Evolutionary conservation across 2,113 vertebrate genomes (phyloP).

Genomic region (Catharus fuscescens): DNA sequence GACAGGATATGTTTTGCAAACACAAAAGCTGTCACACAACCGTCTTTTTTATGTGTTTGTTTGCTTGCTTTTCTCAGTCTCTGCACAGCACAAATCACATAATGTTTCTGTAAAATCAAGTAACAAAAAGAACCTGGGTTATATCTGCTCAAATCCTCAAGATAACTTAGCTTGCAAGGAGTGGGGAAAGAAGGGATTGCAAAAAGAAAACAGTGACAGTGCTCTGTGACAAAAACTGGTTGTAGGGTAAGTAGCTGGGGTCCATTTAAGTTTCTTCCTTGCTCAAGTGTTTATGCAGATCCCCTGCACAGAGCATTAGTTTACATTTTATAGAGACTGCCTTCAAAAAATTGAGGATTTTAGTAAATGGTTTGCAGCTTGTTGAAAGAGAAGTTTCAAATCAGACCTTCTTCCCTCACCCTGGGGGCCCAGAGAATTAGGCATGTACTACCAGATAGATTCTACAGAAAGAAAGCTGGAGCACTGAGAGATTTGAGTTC

Average conservation of each 20-base stretch:
- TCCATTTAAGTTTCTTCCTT: not conserved
- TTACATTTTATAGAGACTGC: not conserved
- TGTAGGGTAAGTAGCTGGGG: not conserved
- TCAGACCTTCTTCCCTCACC: not conserved
- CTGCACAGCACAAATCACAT: not conserved
- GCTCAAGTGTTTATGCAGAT: not conserved
- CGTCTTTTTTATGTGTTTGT: not conserved
- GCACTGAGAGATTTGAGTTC: not conserved
- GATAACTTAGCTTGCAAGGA: not conserved
- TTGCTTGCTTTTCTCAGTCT: not conserved
- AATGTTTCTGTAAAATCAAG: not conserved
- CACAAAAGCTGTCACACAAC: not conserved
- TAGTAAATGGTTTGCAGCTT: not conserved
- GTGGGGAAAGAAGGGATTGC: not conserved
- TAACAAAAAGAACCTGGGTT: not conserved
- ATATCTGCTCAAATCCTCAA: not conserved
- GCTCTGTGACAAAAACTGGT: not conserved
- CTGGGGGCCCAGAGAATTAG: not conserved
- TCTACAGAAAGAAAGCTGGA: not conserved
- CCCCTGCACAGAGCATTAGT: not conserved
- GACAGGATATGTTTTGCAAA: not conserved
- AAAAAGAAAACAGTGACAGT: not conserved
- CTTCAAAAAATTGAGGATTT: not conserved
- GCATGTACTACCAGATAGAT: not conserved
- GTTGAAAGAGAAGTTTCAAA: not conserved